Conservation (phyloP, 2,113 vertebrate genomes). For the Cyanistes caeruleus region DNA sequence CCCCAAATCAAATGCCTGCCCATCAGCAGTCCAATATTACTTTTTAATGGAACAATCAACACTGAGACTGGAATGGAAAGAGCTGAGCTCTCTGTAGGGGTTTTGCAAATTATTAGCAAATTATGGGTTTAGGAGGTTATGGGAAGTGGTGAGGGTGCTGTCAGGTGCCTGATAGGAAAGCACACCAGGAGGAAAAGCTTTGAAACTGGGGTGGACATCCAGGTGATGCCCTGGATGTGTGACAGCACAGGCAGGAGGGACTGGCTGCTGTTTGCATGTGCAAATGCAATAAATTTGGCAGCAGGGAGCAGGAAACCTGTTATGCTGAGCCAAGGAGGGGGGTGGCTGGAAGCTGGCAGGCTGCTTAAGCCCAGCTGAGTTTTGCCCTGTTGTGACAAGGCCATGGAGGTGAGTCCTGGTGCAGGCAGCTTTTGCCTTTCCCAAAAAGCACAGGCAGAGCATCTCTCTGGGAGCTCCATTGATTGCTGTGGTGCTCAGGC, state of each 20-base stretch:
- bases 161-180: neutral
- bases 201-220: neutral
- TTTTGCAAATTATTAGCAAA: neutral
- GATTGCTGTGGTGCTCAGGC: rapidly evolving
- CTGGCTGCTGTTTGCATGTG: neutral
- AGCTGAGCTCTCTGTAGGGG: neutral
- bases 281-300: neutral
- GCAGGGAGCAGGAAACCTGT: neutral
- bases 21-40: neutral
- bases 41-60: neutral
- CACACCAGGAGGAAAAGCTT: neutral
- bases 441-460: neutral
- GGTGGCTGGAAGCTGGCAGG: neutral
- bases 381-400: neutral
- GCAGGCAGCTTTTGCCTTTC: neutral
- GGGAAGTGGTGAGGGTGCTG: neutral
- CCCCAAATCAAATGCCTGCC: neutral
- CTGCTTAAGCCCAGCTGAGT: neutral
- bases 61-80: rapidly evolving
- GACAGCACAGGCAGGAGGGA: neutral
- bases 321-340: rapidly evolving
- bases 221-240: neutral
- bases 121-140: neutral
- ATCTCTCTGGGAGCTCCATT: rapidly evolving
- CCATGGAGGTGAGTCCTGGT: neutral